A percentile compares a stretch with the other conserved stretches of the same genome.
These are phyloP conservation scores for Acridotheres tristis DNA, from an alignment of 2,797 vertebrate genomes.

Conservation along the genomic window DNA sequence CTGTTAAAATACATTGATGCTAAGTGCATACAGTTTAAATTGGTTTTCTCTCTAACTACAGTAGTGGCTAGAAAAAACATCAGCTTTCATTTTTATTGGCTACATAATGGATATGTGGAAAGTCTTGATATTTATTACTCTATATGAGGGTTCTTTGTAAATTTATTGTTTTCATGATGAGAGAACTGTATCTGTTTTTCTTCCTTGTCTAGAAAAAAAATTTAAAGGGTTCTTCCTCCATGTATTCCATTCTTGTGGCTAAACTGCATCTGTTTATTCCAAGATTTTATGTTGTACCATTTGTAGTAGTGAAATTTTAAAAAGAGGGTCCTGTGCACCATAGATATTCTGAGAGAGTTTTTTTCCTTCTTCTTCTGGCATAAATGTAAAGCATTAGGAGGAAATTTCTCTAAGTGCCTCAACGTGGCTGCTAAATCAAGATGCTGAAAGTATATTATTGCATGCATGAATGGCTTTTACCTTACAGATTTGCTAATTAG, in stretches of 20 bases:
- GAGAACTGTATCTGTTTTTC: constrained; percentile 24
- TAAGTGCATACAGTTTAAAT: constrained; percentile 16
- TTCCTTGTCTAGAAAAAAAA: constrained; percentile 39
- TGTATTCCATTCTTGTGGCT: background rate
- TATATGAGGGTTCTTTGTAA: constrained; percentile 44
- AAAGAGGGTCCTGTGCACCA: background rate
- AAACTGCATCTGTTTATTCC: constrained; percentile 25
- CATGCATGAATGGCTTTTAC: constrained; percentile 62
- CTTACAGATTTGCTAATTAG: constrained; percentile 45
- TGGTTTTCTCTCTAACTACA: constrained; percentile 29
- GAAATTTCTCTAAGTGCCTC: constrained; percentile 64
- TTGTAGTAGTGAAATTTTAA: background rate
- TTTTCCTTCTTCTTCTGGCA: constrained; percentile 42
- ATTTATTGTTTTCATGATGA: constrained; percentile 42
- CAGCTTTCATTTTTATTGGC: constrained; percentile 30
- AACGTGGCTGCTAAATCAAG: constrained; percentile 46
- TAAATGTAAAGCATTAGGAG: constrained; percentile 50
- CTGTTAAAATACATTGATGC: constrained; percentile 40
- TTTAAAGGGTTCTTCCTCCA: constrained; percentile 10
- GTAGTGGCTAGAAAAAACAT: constrained; percentile 3
- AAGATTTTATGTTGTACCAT: constrained; percentile 26
- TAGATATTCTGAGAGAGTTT: background rate
- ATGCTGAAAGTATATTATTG: constrained; percentile 56
- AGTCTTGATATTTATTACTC: constrained; percentile 48
- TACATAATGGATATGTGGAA: constrained; percentile 31